Evolutionary conservation across 2,888 invertebrate species (phyloP).

Genomic region (Chorisops tibialis): DNA sequence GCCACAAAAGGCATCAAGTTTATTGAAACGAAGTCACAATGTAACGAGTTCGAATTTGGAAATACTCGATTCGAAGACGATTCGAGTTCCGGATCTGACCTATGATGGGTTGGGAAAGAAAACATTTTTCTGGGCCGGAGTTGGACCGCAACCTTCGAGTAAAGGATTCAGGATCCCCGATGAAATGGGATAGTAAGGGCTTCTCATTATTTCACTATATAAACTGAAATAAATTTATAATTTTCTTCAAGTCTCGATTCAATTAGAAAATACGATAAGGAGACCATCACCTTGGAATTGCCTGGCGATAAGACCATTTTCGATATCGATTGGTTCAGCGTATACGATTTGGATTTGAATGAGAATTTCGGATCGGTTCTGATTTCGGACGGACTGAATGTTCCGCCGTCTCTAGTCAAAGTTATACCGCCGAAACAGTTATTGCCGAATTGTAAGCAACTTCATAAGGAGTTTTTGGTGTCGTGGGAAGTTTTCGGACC

Average conservation of each 20-base stretch:
- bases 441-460: constrained; percentile 79
- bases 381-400: constrained; percentile 76
- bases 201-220: neutral
- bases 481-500: constrained; percentile 91
- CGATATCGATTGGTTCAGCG: constrained; percentile 78
- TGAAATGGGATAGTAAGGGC: constrained; percentile 88
- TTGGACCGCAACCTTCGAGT: constrained; percentile 80
- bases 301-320: constrained; percentile 81
- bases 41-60: constrained; percentile 70
- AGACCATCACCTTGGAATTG: constrained; percentile 70
- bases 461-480: constrained; percentile 79
- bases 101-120: constrained; percentile 75
- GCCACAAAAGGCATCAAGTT: constrained; percentile 57
- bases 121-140: constrained; percentile 84
- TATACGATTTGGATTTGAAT: constrained; percentile 68
- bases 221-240: neutral
- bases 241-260: constrained; percentile 68
- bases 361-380: constrained; percentile 71
- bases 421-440: constrained; percentile 60
- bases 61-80: constrained; percentile 76
- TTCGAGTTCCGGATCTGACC: constrained; percentile 70
- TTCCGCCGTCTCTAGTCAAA: constrained; percentile 78
- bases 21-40: constrained; percentile 62
- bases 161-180: constrained; percentile 81
- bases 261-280: constrained; percentile 66